Evolutionary conservation across 2,797 vertebrate genomes (phyloP), one percentile per base, ranked within the genome.

Genomic region (Protonibea diacanthus): DNA sequence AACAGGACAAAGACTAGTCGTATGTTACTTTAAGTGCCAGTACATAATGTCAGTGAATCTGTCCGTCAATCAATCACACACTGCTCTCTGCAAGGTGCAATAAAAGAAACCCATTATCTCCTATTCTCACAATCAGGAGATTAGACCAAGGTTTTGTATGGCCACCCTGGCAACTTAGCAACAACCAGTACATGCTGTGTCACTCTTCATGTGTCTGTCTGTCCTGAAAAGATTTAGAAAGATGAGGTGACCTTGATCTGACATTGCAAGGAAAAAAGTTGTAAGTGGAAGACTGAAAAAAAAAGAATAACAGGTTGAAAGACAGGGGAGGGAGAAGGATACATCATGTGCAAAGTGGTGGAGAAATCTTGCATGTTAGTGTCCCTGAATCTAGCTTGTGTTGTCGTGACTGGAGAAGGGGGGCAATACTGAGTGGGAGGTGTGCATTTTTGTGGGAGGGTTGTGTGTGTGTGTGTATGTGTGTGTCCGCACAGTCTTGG

Each of bases 241-340:
- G 75, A 82, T 86, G 64, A 81, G 80, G 78, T 87, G 89, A 89
- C 89, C 89, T 92, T 90, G 89, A 83, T 81, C 80, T 89, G 88
- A 91, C 85, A 90, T 75, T 83, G 73, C 74, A 81, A 80, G 66
- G 8, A 25, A 71, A 56, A 77, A 80, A 85, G 75, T 82, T 78
- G 76, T 62, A 73, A 84, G 69, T 8, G 52, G 29, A 75, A 62
- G 60, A 61, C 6, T 23, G 47, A 88, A 6, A 79, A 57, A 60
- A 62, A 57, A 73, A 38, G 53, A 83, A 71, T 27, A 72, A 38
- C 20, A 72, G 56, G 56, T 14, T 68, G 47, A 84, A 63, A 80
- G 51, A 71, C 3, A 51, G 61, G 27, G 42, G 47, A 21, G 66
- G 33, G 52, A 75, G 63, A 85, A 29, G 58, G 52, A 69, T 60